Evolutionary conservation across 1,140 invertebrate species (phyloP).

Genomic region (Rhysida immarginata): DNA sequence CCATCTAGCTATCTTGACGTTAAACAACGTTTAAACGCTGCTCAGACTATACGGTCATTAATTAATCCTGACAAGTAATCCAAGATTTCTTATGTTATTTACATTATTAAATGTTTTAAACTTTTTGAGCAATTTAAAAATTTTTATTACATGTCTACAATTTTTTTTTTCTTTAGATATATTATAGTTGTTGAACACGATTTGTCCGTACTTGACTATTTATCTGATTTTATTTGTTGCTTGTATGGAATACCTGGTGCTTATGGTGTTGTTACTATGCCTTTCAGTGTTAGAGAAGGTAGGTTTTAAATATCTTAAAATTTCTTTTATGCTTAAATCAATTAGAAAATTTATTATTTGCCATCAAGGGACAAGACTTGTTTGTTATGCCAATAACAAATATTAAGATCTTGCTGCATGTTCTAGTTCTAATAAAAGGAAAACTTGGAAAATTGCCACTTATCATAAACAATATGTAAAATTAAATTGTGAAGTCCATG

Average conservation of each 20-base stretch:
- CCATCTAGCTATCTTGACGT: slow-evolving; percentile 98
- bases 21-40: slow-evolving; percentile 94
- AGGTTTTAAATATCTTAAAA: neutral
- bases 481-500: too few relatives aligned
- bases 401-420: too few relatives aligned
- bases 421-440: too few relatives aligned
- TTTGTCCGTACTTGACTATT: slow-evolving; percentile 94
- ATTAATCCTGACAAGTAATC: slow-evolving; percentile 75
- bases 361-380: too few relatives aligned
- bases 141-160: neutral
- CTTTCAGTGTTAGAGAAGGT: slow-evolving; percentile 97
- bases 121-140: neutral
- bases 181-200: slow-evolving; percentile 99
- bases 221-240: slow-evolving; percentile 98
- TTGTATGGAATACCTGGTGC: slow-evolving; percentile 95
- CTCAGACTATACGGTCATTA: slow-evolving; percentile 78
- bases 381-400: too few relatives aligned
- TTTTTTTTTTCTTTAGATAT: slow-evolving; percentile 44
- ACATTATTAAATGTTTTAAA: slow-evolving; percentile 10
- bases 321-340: slow-evolving; percentile 6
- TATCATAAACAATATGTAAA: too few relatives aligned
- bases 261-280: slow-evolving; percentile 99
- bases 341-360: neutral
- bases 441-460: too few relatives aligned
- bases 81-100: slow-evolving; percentile 17